Conservation (phyloP, 2,113 vertebrate genomes). For the Phasianus colchicus region DNA sequence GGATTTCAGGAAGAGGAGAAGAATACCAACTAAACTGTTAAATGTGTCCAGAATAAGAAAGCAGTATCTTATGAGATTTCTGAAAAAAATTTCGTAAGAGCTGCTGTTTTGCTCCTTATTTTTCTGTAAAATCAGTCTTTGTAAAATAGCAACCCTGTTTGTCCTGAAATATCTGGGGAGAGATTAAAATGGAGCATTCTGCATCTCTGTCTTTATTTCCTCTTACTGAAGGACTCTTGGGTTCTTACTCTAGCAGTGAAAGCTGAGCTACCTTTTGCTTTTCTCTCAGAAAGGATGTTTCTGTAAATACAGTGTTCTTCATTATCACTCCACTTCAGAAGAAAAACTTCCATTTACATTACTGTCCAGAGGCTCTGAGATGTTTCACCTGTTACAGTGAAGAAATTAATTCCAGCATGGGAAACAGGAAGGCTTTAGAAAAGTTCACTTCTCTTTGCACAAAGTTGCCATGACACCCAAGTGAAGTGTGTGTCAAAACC, state of each 20-base stretch:
- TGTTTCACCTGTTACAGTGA: not conserved
- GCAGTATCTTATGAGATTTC: not conserved
- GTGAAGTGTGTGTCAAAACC: not conserved
- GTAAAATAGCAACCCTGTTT: not conserved
- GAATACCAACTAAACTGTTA: not conserved
- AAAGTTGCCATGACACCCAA: rapidly evolving
- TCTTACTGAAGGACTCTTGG: not conserved
- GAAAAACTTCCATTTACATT: not conserved
- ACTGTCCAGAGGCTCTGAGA: not conserved
- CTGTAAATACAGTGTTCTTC: not conserved
- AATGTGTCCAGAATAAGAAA: not conserved
- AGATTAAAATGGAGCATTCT: not conserved
- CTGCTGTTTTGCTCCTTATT: not conserved
- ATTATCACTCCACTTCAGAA: not conserved
- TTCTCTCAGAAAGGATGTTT: not conserved
- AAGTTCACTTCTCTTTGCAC: not conserved
- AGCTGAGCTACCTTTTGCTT: not conserved
- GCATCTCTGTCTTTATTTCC: not conserved
- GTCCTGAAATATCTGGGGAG: not conserved
- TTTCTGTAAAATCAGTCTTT: not conserved
- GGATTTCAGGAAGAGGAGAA: not conserved
- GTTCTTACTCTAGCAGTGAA: not conserved
- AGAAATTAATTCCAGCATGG: not conserved
- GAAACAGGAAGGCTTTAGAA: not conserved
- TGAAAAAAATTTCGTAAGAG: not conserved